Base-by-base conservation (phyloP, 2,888 invertebrate genomes). In the Lacanobia oleracea region DNA sequence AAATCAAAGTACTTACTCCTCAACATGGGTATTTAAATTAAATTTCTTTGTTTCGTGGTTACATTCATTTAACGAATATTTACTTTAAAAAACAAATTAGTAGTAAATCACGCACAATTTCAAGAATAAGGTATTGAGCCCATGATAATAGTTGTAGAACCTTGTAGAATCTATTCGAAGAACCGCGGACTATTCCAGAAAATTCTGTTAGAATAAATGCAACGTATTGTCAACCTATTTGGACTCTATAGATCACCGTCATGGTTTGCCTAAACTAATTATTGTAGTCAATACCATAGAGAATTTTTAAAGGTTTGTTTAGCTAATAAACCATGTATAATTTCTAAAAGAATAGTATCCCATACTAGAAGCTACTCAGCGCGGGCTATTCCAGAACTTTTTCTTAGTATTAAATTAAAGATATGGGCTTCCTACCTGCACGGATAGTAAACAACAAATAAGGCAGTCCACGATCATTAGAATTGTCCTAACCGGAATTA, bases 21-120 rank as follows among this genome's bases (percentile, higher is more conserved):
- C n/a, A 50, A 75, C 14, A 65, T 63, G 21, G 21, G 1, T 33
- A 48, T 45, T n/a, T n/a, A 45, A 76, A 43, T 75, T 23, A 40
- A 21, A 33, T 56, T 43, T 69, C 68, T 69, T 43, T 71, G 21
- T 70, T 40, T 21, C 40, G 21, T 71, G 48, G 9, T 33, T 33
- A 33, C 33, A 6, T 33, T 33, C 33, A 33, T 2, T 33, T 33
- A 33, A 6, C 5, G 33, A 33, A 33, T 5, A 33, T 33, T 2
- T 33, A 33, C 33, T 33, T 33, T 5, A 33, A 33, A 33, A 33
- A 33, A 33, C n/a, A n/a, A n/a, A 33, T 0, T n/a, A 45, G 9
- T 43, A n/a, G 16, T 23, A 23, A 51, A 40, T 18, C 2, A 43
- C 27, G 8, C 5, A 27, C 27, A 27, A 45, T 27, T 57, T 76